Evolutionary conservation across 2,113 vertebrate species (phyloP).

Genomic region (Sinocyclocheilus maitianheensis): DNA sequence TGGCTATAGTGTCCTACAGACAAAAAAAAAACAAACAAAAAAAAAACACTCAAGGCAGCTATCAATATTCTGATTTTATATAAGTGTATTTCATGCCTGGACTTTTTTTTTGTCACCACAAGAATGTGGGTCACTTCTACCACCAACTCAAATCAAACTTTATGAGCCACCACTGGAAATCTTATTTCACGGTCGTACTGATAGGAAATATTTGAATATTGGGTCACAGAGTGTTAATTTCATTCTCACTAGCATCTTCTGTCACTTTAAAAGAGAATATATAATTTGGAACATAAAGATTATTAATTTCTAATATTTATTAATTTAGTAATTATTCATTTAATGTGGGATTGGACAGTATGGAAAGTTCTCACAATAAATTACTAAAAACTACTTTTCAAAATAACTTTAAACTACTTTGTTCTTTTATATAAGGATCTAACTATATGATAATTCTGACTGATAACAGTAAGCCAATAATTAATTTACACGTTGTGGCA

Average conservation of each 20-base stretch:
- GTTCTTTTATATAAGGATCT: not conserved
- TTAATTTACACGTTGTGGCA: not conserved
- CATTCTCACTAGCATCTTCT: conserved; percentile 6
- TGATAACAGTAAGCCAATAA: not conserved
- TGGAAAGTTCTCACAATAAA: not conserved
- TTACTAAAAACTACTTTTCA: not conserved
- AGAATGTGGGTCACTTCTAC: conserved; percentile 77
- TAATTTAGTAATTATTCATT: not conserved
- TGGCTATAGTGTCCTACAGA: conserved; percentile 65
- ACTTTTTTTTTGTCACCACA: conserved; percentile 66
- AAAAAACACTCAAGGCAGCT: conserved; percentile 73
- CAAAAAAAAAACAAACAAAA: conserved; percentile 23
- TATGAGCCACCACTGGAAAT: conserved; percentile 64
- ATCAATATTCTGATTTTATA: conserved; percentile 70
- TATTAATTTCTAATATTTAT: not conserved
- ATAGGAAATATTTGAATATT: conserved; percentile 57
- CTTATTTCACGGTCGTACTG: conserved; percentile 65
- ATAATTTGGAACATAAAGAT: not conserved
- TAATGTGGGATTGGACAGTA: not conserved
- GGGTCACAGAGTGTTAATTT: conserved; percentile 46
- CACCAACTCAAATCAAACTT: conserved; percentile 70
- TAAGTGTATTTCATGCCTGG: conserved; percentile 34
- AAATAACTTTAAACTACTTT: not conserved
- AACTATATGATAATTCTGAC: not conserved
- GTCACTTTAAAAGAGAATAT: not conserved